Percentiles rank a stretch among this genome's conserved stretches.
These are phyloP conservation scores for Chlorops oryzae DNA, from an alignment of 1,140 invertebrate genomes.

Conservation along the genomic window DNA sequence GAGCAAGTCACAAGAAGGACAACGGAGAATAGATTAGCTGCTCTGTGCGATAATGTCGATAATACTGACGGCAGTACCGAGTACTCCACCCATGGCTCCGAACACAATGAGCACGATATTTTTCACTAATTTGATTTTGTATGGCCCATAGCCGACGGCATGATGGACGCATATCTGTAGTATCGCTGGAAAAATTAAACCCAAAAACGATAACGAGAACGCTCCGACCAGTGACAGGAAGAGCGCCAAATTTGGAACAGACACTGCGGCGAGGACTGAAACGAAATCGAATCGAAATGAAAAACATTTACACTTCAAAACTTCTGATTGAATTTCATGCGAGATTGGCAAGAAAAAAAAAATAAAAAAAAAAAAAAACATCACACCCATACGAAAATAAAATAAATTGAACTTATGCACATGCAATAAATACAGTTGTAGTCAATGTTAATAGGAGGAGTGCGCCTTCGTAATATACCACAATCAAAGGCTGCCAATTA, in stretches of 20 bases:
- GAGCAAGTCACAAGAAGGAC: not conserved
- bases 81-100: conserved; percentile 60
- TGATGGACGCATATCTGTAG: conserved; percentile 53
- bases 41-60: conserved; percentile 53
- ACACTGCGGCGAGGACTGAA: conserved; percentile 68
- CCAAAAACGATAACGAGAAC: conserved; percentile 80
- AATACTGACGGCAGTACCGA: conserved; percentile 65
- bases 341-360: too few relatives aligned
- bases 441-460: not conserved
- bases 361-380: conserved; percentile 43
- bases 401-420: not conserved
- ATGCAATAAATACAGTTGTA: not conserved
- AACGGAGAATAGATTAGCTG: not conserved
- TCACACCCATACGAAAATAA: not conserved
- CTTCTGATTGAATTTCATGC: too few relatives aligned
- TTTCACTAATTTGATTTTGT: conserved; percentile 51
- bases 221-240: conserved; percentile 88
- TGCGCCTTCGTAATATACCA: not conserved
- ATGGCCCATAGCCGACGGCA: conserved; percentile 41
- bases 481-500: too few relatives aligned
- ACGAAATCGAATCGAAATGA: too few relatives aligned
- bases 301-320: too few relatives aligned
- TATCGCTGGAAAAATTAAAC: conserved; percentile 86
- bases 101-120: conserved; percentile 58
- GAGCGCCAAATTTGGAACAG: conserved; percentile 80